phyloP scores from a whole-genome alignment of 2,797 vertebrate species.

The Acipenser ruthenus region DNA sequence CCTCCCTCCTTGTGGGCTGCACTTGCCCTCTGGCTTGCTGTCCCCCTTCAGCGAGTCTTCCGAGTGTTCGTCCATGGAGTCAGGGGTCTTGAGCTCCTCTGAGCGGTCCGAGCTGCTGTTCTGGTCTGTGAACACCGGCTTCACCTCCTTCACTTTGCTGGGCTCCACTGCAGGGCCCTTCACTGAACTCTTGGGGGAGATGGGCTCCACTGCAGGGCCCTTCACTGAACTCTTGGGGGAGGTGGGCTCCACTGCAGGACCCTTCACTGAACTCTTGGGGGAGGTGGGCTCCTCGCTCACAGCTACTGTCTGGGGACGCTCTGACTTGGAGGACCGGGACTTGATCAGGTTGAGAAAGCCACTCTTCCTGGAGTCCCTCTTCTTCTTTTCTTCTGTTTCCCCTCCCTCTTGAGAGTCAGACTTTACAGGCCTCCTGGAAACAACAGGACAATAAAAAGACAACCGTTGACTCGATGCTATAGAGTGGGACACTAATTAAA shows the following conservation, averaged over 20 bases:
- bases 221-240: conserved; percentile 62
- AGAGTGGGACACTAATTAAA: too few relatives aligned
- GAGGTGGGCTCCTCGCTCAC: conserved; percentile 74
- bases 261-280: conserved; percentile 57
- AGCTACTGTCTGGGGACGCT: conserved; percentile 58
- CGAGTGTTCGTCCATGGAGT: conserved; percentile 72
- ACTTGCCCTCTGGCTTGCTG: conserved; percentile 58
- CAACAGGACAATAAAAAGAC: not conserved
- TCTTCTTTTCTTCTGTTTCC: conserved; percentile 74
- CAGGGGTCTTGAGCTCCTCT: conserved; percentile 76
- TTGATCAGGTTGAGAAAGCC: conserved; percentile 94
- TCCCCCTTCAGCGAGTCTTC: conserved; percentile 54
- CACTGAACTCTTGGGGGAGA: conserved; percentile 57
- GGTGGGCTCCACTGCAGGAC: conserved; percentile 53
- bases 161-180: conserved; percentile 62
- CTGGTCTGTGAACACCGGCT: conserved; percentile 54
- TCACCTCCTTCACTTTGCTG: conserved; percentile 58
- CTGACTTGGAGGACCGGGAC: conserved; percentile 71
- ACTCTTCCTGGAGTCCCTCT: conserved; percentile 83
- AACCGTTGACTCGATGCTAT: not conserved
- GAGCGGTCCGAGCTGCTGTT: conserved; percentile 68
- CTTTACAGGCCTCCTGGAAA: conserved; percentile 62
- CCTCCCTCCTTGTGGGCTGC: conserved; percentile 79
- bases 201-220: conserved; percentile 58
- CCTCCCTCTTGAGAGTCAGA: conserved; percentile 69